A percentile compares a stretch with the other conserved stretches of the same genome.
Conservation (phyloP, 2,888 invertebrate species). For the Oxystoma pomonae region DNA sequence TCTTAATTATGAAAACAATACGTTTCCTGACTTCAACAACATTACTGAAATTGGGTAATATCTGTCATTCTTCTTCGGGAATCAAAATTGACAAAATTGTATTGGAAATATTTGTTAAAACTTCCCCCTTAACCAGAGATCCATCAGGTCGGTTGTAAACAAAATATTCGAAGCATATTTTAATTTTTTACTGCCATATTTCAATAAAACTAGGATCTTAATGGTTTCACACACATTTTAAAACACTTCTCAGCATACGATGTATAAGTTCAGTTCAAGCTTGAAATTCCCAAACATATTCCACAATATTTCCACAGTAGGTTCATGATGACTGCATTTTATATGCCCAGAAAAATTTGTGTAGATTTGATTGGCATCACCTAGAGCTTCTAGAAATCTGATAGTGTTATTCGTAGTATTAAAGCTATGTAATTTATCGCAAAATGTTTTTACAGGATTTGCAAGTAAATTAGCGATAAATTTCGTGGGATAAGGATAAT, state of each 20-base stretch:
- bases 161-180: slow-evolving; percentile 65
- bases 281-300: slow-evolving; percentile 80
- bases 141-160: slow-evolving; percentile 80
- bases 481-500: slow-evolving; percentile 84
- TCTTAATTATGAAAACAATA: slow-evolving; percentile 58
- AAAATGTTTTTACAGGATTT: slow-evolving; percentile 70
- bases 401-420: slow-evolving; percentile 44
- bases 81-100: slow-evolving; percentile 64
- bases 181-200: slow-evolving; percentile 78
- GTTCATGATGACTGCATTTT: slow-evolving; percentile 64
- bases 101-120: slow-evolving; percentile 63
- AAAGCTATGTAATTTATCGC: slow-evolving; percentile 47
- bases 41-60: slow-evolving; percentile 60
- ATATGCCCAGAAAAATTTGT: slow-evolving; percentile 75
- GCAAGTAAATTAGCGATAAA: slow-evolving; percentile 83
- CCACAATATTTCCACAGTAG: slow-evolving; percentile 60
- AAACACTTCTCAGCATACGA: slow-evolving; percentile 77
- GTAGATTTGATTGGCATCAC: slow-evolving; percentile 68
- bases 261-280: slow-evolving; percentile 95
- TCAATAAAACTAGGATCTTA: slow-evolving; percentile 63
- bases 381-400: slow-evolving; percentile 58
- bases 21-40: slow-evolving; percentile 60
- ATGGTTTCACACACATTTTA: slow-evolving; percentile 79
- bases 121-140: slow-evolving; percentile 86
- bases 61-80: slow-evolving; percentile 65